phyloP scores from a whole-genome alignment of 2,113 vertebrate genomes.

The Poeciliopsis retropinna region DNA sequence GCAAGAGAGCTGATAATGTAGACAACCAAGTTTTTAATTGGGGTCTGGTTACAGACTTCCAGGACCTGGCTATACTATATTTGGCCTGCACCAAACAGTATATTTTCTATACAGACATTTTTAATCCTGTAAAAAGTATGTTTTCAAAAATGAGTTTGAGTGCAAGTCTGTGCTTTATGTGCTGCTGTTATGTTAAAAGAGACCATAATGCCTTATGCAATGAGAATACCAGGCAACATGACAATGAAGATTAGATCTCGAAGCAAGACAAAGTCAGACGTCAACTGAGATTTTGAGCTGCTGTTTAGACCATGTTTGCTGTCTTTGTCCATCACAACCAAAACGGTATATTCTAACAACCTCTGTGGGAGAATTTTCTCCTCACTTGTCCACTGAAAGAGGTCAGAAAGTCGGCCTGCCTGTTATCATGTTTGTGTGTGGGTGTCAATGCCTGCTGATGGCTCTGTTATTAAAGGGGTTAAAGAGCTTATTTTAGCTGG shows the following conservation, averaged over 20 bases:
- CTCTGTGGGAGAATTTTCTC: constrained; percentile 5
- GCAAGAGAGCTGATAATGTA: too few species aligned
- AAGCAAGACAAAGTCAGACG: not conserved
- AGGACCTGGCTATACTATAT: too few species aligned
- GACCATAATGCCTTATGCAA: constrained; percentile 5
- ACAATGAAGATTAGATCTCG: not conserved
- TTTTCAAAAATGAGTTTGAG: not conserved
- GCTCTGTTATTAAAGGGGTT: constrained; percentile 60
- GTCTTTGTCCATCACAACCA: not conserved
- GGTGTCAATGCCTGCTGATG: constrained; percentile 38
- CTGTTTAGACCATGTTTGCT: not conserved
- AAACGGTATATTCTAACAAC: constrained; percentile 4
- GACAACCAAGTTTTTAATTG: too few species aligned
- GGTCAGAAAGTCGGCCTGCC: constrained; percentile 14
- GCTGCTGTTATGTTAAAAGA: not conserved
- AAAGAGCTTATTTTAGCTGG: constrained; percentile 65
- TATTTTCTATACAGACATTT: not conserved
- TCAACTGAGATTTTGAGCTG: not conserved
- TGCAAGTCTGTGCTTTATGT: not conserved
- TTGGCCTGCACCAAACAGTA: too few species aligned
- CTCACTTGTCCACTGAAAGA: constrained; percentile 4
- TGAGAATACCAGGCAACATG: constrained; percentile 13
- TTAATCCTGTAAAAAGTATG: not conserved
- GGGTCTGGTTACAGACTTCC: too few species aligned
- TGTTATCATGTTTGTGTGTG: constrained; percentile 31